Base-by-base conservation (phyloP, 2,113 vertebrate genomes). In the Apistogramma diplotaenia region DNA sequence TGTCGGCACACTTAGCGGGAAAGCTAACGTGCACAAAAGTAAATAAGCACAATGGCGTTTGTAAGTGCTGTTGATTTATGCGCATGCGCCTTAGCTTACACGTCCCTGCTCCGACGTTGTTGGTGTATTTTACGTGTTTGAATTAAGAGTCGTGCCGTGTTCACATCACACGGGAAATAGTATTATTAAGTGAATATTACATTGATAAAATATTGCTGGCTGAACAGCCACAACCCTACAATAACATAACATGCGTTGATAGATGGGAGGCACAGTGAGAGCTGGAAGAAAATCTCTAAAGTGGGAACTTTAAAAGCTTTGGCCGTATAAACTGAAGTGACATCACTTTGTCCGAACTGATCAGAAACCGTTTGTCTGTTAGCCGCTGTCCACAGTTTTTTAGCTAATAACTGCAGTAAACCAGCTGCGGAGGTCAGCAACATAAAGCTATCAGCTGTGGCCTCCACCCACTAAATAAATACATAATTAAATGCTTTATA, bases 311-410 rank as follows among this genome's bases (percentile, higher is more conserved):
- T 87, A 84, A 56, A 83, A 85, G 71, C 83, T 86, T 83, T 70
- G 56, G 37, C 83, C 80, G 1, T 88, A 15, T 40, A 89, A 89
- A 79, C 62, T 70, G 25, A 33, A 79, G 33, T 78, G 84, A 56
- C 82, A 92, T 77, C 59, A 78, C 56, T 57, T 90, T 33, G 85
- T 84, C 62, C 87, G 91, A 6, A 88, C 87, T 7, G 84, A 62
- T 19, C 88, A 89, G 73, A 91, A 77, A 60, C 85, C 90, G 23
- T 89, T 85, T 76, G 5, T 12, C 54, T 91, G 87, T 60, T 19
- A 31, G 59, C 81, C 3, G 13, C 59, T 55, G 53, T 77, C 71
- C 46, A 77, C 2, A 56, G 2, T 6, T 46, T 27, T 49, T 60
- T n/a, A 29, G 12, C 35, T 3, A 23, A 15, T 27, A 19, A 37